A percentile compares a stretch with the other conserved stretches of the same genome.
Evolutionary conservation across 2,797 vertebrate species (phyloP).

Genomic region (Erethizon dorsatum): DNA sequence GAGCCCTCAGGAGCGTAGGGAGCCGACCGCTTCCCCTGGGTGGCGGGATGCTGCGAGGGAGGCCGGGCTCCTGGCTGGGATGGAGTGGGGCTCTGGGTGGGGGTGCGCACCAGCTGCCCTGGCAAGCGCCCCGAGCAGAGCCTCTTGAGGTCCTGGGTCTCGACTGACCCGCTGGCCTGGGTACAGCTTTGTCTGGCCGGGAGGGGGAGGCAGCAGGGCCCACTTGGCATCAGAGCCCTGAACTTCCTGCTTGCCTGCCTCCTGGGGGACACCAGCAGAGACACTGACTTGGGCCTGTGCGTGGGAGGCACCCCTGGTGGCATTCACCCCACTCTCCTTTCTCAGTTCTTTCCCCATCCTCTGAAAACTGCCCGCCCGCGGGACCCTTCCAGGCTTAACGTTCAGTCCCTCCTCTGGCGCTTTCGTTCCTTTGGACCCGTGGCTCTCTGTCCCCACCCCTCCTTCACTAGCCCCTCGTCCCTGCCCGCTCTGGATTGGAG

Average conservation of each 20-base stretch:
- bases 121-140: slow-evolving; percentile 16
- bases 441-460: slow-evolving; percentile 80
- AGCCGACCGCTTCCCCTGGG: slow-evolving; percentile 1
- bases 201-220: slow-evolving; percentile 7
- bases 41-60: slow-evolving; percentile 1
- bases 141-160: neutral
- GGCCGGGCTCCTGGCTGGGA: neutral
- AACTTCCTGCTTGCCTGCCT: neutral
- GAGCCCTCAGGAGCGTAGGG: slow-evolving; percentile 1
- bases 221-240: neutral
- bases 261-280: slow-evolving; percentile 17
- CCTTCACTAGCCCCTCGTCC: slow-evolving; percentile 85
- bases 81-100: neutral
- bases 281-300: slow-evolving; percentile 12
- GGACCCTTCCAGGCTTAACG: slow-evolving; percentile 72
- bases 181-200: neutral
- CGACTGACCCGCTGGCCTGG: neutral
- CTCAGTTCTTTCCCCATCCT: slow-evolving; percentile 63
- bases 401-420: slow-evolving; percentile 71
- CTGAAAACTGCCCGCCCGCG: slow-evolving; percentile 5
- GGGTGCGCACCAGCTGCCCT: slow-evolving; percentile 53
- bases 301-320: slow-evolving; percentile 18
- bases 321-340: slow-evolving; percentile 66
- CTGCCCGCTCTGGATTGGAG: slow-evolving; percentile 87
- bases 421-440: slow-evolving; percentile 81